These are phyloP conservation scores for Thamnophis elegans DNA, from an alignment of 2,797 vertebrate species.

Conservation along the genomic window DNA sequence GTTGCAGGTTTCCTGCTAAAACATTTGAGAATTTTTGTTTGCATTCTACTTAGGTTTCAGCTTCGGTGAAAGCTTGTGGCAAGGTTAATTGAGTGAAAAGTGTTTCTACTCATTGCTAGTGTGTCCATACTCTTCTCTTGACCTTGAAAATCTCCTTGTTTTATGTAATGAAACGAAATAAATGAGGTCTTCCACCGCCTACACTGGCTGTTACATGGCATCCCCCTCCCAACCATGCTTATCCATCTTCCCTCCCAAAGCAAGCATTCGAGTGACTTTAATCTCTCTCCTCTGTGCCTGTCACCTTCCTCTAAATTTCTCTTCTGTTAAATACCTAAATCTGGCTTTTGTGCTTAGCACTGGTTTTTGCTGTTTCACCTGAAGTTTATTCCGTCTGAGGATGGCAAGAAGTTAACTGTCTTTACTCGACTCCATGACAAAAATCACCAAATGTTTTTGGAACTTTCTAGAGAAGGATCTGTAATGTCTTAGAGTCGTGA, in stretches of 20 bases:
- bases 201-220: neutral
- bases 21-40: neutral
- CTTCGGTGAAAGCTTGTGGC: neutral
- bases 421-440: neutral
- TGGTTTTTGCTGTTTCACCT: neutral
- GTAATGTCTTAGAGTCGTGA: too few species aligned
- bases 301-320: neutral
- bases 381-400: neutral
- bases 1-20: neutral
- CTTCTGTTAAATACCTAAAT: neutral
- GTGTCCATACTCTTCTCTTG: neutral
- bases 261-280: conserved; percentile 4
- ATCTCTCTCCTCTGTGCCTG: neutral
- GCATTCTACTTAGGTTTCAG: neutral
- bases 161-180: conserved; percentile 4
- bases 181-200: neutral
- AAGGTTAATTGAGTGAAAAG: conserved; percentile 11
- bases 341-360: neutral
- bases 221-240: neutral
- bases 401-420: neutral
- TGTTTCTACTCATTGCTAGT: neutral
- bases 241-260: neutral
- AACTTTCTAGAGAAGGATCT: neutral
- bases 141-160: conserved; percentile 7
- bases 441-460: neutral